phyloP scores from a whole-genome alignment of 2,888 invertebrate genomes.

The Tenthredo mesomela region DNA sequence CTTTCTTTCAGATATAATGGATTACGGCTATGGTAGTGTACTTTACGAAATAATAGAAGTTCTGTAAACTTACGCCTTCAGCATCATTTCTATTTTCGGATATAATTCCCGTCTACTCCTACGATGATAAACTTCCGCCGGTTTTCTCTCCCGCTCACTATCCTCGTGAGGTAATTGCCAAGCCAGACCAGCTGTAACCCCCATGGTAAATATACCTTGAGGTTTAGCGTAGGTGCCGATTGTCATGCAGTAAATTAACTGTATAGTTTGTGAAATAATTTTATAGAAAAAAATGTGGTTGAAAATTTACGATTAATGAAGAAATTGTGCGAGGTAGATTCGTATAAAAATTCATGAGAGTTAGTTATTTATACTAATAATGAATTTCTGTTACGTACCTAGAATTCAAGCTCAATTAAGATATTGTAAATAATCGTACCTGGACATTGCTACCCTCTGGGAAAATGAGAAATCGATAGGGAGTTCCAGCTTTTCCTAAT shows the following conservation, averaged over 20 bases:
- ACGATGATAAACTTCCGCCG: constrained; percentile 81
- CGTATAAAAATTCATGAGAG: neutral
- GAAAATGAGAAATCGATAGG: constrained; percentile 81
- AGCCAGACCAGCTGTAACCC: constrained; percentile 88
- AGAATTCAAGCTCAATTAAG: neutral
- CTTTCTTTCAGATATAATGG: neutral
- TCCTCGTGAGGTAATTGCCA: constrained; percentile 86
- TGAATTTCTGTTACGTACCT: neutral
- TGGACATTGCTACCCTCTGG: constrained; percentile 84
- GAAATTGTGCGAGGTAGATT: neutral
- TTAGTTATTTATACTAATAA: neutral
- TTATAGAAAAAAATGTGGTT: neutral
- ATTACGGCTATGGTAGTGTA: neutral
- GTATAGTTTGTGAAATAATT: constrained; percentile 25
- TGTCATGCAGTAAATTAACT: constrained; percentile 83
- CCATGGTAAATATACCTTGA: constrained; percentile 83
- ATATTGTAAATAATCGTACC: constrained; percentile 67
- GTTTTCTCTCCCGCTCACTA: constrained; percentile 74
- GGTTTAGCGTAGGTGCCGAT: constrained; percentile 80
- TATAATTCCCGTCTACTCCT: constrained; percentile 83
- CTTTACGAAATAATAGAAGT: neutral
- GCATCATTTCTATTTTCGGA: constrained; percentile 82
- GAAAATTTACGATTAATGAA: neutral
- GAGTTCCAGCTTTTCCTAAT: constrained; percentile 73
- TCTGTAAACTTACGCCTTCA: constrained; percentile 77